Percentiles rank a stretch among this genome's conserved stretches.
Conservation (phyloP, 2,113 vertebrate genomes). For the Paratilapia polleni region DNA sequence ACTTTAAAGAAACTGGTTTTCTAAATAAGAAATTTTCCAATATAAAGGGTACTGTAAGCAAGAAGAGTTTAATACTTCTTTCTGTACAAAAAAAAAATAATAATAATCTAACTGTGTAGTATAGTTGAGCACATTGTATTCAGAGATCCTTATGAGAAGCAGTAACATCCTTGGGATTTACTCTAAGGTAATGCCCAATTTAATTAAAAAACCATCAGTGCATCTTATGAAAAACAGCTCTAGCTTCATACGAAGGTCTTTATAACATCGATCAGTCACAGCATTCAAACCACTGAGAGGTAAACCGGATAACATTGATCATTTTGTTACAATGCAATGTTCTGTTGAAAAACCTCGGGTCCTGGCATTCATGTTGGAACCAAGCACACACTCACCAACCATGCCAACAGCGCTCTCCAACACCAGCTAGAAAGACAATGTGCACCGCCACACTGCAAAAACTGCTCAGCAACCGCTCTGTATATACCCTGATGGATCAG, state of each 20-base stretch:
- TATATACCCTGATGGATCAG: too few relatives aligned
- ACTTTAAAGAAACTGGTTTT: not conserved
- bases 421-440: not conserved
- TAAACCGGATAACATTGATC: not conserved
- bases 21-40: not conserved
- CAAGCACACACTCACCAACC: not conserved
- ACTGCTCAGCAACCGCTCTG: not conserved
- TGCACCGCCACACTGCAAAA: not conserved
- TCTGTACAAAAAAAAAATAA: too few relatives aligned
- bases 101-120: not conserved
- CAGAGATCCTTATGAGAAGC: not conserved
- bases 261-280: not conserved
- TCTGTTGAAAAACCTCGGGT: not conserved
- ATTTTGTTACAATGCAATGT: not conserved
- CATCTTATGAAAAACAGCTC: not conserved
- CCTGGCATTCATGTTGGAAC: not conserved
- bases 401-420: not conserved
- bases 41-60: not conserved
- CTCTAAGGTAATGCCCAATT: not conserved
- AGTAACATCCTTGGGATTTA: not conserved
- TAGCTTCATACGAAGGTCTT: not conserved
- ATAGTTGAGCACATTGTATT: not conserved
- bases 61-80: not conserved
- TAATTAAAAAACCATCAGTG: not conserved
- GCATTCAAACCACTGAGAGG: not conserved